These are phyloP conservation scores for Caenorhabditis afra DNA, from an alignment of 2,888 invertebrate genomes.

Conservation along the genomic window DNA sequence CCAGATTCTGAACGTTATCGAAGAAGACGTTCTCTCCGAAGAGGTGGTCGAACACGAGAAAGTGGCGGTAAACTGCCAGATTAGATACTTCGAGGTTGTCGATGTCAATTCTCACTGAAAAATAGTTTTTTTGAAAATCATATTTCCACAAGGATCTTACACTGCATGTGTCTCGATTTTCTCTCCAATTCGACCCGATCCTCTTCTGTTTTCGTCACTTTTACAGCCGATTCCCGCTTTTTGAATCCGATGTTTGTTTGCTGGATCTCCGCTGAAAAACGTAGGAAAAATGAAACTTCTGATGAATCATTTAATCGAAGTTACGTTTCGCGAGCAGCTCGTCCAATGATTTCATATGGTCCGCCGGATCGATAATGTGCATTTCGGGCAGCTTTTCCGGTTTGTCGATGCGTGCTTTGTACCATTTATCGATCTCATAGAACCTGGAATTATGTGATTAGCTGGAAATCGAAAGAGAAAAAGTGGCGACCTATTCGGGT, in stretches of 20 bases:
- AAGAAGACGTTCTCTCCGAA: constrained; percentile 67
- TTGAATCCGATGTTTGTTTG: constrained; percentile 76
- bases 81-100: constrained; percentile 41
- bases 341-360: constrained; percentile 66
- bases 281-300: too few relatives aligned
- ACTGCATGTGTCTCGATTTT: constrained; percentile 65
- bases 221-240: constrained; percentile 29
- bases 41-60: constrained; percentile 63
- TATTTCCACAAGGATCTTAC: constrained; percentile 35
- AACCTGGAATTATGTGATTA: constrained; percentile 70
- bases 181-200: constrained; percentile 64
- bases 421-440: constrained; percentile 80
- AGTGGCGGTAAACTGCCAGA: constrained; percentile 69
- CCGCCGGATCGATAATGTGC: constrained; percentile 78
- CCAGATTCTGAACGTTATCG: constrained; percentile 71
- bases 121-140: neutral
- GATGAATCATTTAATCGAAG: neutral
- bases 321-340: constrained; percentile 65
- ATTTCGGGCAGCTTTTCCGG: constrained; percentile 76
- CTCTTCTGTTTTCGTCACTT: constrained; percentile 38
- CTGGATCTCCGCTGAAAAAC: constrained; percentile 50
- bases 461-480: neutral
- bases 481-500: constrained; percentile 71
- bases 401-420: constrained; percentile 80
- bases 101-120: constrained; percentile 71